Base-by-base conservation (phyloP, 2,797 vertebrate genomes). In the Acipenser oxyrinchus region DNA sequence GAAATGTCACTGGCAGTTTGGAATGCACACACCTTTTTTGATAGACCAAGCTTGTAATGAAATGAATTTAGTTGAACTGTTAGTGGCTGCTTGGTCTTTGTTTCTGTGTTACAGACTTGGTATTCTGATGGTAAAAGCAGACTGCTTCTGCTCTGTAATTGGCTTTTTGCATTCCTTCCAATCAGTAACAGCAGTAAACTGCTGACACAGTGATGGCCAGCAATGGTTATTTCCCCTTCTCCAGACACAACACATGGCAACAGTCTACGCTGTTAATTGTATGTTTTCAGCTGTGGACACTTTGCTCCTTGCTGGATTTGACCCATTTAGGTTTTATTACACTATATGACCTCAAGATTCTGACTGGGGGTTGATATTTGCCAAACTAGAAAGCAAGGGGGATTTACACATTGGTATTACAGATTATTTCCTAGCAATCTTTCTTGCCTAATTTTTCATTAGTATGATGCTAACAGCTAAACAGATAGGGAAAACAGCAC, bases 281-380 rank as follows among this genome's bases (percentile, higher is more conserved):
- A 48, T 63, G 48, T 68, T 66, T 57, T 64, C 69, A 65, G 68
- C 66, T 72, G 66, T 59, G 51, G 10, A 62, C 61, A 63, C 61
- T 23, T 53, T 66, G 61, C 61, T 67, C 66, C 68, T 65, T 51
- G 61, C 66, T 67, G 71, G 62, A 68, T 65, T 11, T 12, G 12
- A 58, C 55, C 11, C 12, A 11, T 58, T 10, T 58, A 58, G 9
- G 12, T 62, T 37, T 68, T 67, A 72, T 72, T 62, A 67, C 66
- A 69, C 67, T 49, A 10, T 51, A 11, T 69, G 71, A 69, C 71
- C 58, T 62, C 60, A 62, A 65, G 58, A 52, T 57, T 52, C 23
- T 37, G 4, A 37, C 4, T 37, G n/a, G 23, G 23, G 23, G 23
- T 37, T 37, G 23, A 37, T 37, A 37, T 37, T 37, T 37, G 23